Evolutionary conservation across 92 coral and sea anemone species (phyloP).

Genomic region (Porites divaricata): DNA sequence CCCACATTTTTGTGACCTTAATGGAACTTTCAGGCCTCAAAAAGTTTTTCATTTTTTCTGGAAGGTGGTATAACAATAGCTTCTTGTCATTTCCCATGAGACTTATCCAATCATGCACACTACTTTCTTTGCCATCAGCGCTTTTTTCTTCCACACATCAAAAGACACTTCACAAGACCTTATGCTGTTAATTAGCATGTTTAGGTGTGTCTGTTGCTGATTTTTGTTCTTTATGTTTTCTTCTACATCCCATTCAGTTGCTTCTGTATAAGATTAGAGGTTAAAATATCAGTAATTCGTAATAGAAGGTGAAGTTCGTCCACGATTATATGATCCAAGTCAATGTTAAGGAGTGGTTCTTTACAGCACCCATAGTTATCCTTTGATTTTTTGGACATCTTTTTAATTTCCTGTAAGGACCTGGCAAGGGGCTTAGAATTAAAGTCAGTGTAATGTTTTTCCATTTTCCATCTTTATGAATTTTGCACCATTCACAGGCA

Average conservation of each 20-base stretch:
- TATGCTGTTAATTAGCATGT: slow-evolving; percentile 16
- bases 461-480: slow-evolving; percentile 32
- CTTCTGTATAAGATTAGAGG: slow-evolving; percentile 38
- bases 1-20: slow-evolving; percentile 38
- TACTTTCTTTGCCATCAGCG: slow-evolving; percentile 51
- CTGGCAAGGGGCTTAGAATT: slow-evolving; percentile 44
- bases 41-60: slow-evolving; percentile 23
- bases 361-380: slow-evolving; percentile 51
- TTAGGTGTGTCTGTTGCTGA: slow-evolving; percentile 5
- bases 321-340: slow-evolving; percentile 52
- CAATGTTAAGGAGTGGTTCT: slow-evolving; percentile 52
- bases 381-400: slow-evolving; percentile 16
- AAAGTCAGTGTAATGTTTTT: slow-evolving; percentile 29
- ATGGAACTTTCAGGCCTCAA: slow-evolving; percentile 34
- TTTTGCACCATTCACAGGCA: too few species aligned
- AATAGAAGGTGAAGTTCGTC: slow-evolving; percentile 64
- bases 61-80: slow-evolving; percentile 15
- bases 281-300: slow-evolving; percentile 50
- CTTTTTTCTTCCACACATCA: slow-evolving; percentile 50
- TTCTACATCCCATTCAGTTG: slow-evolving; percentile 32
- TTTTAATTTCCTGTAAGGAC: slow-evolving; percentile 45
- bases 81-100: slow-evolving; percentile 57
- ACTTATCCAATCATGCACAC: slow-evolving; percentile 42
- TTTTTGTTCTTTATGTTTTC: slow-evolving; percentile 23
- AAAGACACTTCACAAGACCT: slow-evolving; percentile 62